Evolutionary conservation across 2,113 vertebrate species (phyloP).

Genomic region (Cryptotis parvus): DNA sequence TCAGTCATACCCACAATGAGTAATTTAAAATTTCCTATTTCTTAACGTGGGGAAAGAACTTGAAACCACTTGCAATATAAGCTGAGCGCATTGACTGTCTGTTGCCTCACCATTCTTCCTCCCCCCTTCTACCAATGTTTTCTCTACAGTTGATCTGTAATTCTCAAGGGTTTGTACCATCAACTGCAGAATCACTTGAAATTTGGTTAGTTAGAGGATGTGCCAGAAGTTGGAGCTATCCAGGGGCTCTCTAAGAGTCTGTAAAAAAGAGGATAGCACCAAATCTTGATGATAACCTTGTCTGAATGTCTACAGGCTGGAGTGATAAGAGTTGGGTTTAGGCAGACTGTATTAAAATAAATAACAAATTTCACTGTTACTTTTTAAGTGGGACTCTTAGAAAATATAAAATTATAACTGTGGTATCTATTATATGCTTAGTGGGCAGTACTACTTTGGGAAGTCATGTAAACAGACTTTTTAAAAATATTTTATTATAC

Average conservation of each 20-base stretch:
- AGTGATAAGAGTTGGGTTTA: background rate
- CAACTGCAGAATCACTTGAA: background rate
- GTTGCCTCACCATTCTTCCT: no score
- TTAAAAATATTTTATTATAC: no score
- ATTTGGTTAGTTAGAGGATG: background rate
- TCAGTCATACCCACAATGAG: background rate
- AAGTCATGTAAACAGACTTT: background rate
- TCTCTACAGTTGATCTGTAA: background rate
- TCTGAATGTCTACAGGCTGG: background rate
- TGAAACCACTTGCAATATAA: background rate
- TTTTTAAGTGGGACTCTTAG: background rate
- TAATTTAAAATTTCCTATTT: conserved; percentile 37
- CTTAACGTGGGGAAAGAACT: background rate
- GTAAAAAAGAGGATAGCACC: background rate
- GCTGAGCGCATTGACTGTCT: background rate
- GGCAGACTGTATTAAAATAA: background rate
- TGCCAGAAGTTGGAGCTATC: background rate
- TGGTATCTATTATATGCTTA: background rate
- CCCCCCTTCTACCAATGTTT: background rate
- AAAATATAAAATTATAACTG: background rate
- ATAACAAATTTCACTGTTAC: background rate
- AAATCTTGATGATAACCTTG: background rate
- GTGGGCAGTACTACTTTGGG: background rate
- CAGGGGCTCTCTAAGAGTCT: background rate
- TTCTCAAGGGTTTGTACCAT: background rate